phyloP scores from a whole-genome alignment of 2,113 vertebrate genomes.

The Amblyopsis rosae region DNA sequence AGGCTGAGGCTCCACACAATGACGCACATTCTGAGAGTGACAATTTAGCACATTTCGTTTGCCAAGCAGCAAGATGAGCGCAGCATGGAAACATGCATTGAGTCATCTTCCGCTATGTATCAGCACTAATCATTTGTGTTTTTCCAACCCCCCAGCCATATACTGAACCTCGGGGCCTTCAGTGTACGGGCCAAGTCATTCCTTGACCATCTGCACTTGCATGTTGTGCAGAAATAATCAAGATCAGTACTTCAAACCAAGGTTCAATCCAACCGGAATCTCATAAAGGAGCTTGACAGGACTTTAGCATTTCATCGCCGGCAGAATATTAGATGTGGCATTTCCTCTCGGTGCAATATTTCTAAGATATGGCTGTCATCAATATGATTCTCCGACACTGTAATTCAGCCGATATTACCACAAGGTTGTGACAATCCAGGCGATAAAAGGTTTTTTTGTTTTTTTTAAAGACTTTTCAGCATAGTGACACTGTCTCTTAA shows the following conservation, averaged over 20 bases:
- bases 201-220: slow-evolving; percentile 4
- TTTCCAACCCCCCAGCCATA: too few species aligned
- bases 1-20: too few species aligned
- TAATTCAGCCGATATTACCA: slow-evolving; percentile 38
- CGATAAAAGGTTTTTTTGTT: slow-evolving; percentile 35
- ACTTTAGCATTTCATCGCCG: slow-evolving; percentile 6
- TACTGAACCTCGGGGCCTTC: neutral
- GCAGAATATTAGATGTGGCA: slow-evolving; percentile 13
- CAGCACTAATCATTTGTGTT: neutral
- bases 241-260: neutral
- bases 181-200: neutral
- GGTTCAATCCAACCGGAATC: neutral
- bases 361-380: slow-evolving; percentile 31
- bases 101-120: slow-evolving; percentile 45
- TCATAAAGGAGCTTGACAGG: neutral
- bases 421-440: slow-evolving; percentile 39
- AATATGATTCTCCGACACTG: slow-evolving; percentile 39
- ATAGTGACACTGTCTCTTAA: slow-evolving; percentile 39
- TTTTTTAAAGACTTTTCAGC: slow-evolving; percentile 26
- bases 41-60: slow-evolving; percentile 20
- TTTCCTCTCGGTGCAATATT: slow-evolving; percentile 26
- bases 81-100: slow-evolving; percentile 39
- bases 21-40: neutral
- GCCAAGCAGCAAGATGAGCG: slow-evolving; percentile 35
- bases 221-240: too few species aligned